A percentile compares a stretch with the other conserved stretches of the same genome.
phyloP scores from a whole-genome alignment of 2,113 vertebrate genomes.

The Apaloderma vittatum region DNA sequence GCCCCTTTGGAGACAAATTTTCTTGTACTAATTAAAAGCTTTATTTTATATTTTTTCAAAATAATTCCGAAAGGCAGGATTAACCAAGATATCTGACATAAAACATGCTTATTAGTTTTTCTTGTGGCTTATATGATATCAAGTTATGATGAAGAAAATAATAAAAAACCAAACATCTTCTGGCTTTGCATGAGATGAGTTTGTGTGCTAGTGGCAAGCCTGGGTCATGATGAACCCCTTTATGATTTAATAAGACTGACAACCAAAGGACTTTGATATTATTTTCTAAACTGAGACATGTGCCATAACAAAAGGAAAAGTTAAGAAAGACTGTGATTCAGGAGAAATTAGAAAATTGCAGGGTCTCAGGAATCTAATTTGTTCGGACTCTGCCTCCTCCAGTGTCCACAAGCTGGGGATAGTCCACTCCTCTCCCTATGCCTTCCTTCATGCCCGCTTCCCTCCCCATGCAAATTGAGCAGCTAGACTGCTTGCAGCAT shows the following conservation, averaged over 20 bases:
- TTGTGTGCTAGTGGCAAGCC: neutral
- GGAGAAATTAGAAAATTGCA: neutral
- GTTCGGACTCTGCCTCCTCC: neutral
- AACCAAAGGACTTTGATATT: neutral
- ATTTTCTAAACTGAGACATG: neutral
- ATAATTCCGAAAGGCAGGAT: neutral
- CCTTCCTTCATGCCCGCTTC: neutral
- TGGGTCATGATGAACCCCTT: neutral
- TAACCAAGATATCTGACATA: neutral
- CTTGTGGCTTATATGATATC: neutral
- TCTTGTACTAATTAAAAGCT: neutral
- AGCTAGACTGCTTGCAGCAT: neutral
- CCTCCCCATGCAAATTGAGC: neutral
- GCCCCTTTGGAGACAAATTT: constrained; percentile 14
- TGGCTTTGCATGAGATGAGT: neutral
- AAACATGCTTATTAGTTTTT: neutral
- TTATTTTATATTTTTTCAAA: neutral
- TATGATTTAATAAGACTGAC: neutral
- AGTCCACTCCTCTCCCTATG: neutral
- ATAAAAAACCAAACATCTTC: neutral
- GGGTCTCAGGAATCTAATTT: neutral
- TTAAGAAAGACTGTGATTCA: rapidly evolving
- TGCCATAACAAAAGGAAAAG: neutral
- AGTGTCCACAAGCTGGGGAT: neutral
- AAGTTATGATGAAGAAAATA: neutral